phyloP scores from a whole-genome alignment of 2,888 invertebrate species.

The Dromius quadrimaculatus region DNA sequence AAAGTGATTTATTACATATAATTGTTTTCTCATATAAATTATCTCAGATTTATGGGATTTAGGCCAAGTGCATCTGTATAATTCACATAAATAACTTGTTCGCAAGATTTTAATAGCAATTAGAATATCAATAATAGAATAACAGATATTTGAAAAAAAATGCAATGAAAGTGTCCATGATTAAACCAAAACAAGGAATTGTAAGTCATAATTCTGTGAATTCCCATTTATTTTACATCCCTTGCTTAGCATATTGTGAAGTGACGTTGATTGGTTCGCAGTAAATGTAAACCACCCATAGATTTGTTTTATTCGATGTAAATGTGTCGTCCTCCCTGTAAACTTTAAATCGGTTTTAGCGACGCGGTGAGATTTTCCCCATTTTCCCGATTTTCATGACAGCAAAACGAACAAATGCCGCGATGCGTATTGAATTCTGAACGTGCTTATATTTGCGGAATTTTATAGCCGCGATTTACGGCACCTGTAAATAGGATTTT shows the following conservation, averaged over 20 bases:
- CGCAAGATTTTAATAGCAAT: too few relatives aligned
- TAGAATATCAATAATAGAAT: too few relatives aligned
- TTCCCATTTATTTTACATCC: conserved; percentile 35
- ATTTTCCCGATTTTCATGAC: conserved; percentile 41
- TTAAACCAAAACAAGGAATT: too few relatives aligned
- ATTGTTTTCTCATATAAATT: too few relatives aligned
- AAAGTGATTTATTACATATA: too few relatives aligned
- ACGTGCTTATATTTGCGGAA: conserved; percentile 32
- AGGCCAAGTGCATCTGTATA: too few relatives aligned
- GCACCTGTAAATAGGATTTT: conserved; percentile 25
- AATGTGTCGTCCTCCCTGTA: background rate
- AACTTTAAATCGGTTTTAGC: conserved; percentile 43
- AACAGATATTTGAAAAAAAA: too few relatives aligned
- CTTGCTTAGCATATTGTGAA: conserved; percentile 20
- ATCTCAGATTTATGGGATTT: too few relatives aligned
- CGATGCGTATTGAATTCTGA: conserved; percentile 42
- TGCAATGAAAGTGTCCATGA: too few relatives aligned
- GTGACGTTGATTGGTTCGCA: conserved; percentile 1
- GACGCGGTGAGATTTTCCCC: too few relatives aligned
- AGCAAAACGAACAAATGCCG: conserved; percentile 34
- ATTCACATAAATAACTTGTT: too few relatives aligned
- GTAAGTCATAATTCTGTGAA: too few relatives aligned
- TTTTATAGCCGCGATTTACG: conserved; percentile 32
- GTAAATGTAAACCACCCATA: conserved; percentile 1
- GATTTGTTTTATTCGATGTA: conserved; percentile 32